A percentile compares a stretch with the other conserved stretches of the same genome.
phyloP scores from a whole-genome alignment of 1,140 invertebrate genomes.

The Branchinecta lynchi region DNA sequence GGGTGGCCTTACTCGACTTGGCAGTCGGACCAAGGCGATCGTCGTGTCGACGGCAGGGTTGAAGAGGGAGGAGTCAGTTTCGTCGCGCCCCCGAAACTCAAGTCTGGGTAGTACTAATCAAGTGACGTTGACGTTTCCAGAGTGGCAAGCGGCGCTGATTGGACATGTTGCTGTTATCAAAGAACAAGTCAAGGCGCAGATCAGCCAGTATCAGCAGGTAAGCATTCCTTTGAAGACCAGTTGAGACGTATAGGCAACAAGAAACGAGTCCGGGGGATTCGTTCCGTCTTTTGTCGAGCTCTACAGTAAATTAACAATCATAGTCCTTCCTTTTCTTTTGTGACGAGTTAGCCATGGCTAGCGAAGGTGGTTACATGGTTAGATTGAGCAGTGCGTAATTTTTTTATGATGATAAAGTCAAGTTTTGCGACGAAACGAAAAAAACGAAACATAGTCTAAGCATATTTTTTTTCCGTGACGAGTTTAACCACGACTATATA shows the following conservation, averaged over 20 bases:
- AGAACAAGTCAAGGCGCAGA: constrained; percentile 53
- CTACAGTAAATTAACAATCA: no score
- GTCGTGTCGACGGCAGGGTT: constrained; percentile 26
- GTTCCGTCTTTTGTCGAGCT: not conserved
- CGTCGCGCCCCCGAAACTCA: constrained; percentile 33
- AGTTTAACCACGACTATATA: no score
- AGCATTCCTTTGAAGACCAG: not conserved
- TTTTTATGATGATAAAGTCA: no score
- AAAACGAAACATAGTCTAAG: no score
- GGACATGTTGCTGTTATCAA: constrained; percentile 31
- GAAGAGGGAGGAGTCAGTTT: constrained; percentile 45
- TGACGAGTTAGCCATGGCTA: no score
- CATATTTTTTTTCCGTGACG: no score
- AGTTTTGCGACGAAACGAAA: no score
- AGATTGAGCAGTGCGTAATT: no score
- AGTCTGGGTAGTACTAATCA: constrained; percentile 4
- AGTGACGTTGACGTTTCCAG: not conserved
- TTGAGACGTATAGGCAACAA: no score
- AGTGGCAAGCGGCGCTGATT: constrained; percentile 15
- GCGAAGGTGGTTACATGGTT: no score
- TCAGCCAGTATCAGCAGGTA: constrained; percentile 53
- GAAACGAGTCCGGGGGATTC: not conserved
- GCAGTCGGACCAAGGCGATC: constrained; percentile 57
- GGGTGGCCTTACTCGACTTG: constrained; percentile 70
- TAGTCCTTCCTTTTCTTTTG: no score